Evolutionary conservation across 2,113 vertebrate species (phyloP), one percentile per base, ranked within the genome.

Genomic region (Coregonus clupeaformis): DNA sequence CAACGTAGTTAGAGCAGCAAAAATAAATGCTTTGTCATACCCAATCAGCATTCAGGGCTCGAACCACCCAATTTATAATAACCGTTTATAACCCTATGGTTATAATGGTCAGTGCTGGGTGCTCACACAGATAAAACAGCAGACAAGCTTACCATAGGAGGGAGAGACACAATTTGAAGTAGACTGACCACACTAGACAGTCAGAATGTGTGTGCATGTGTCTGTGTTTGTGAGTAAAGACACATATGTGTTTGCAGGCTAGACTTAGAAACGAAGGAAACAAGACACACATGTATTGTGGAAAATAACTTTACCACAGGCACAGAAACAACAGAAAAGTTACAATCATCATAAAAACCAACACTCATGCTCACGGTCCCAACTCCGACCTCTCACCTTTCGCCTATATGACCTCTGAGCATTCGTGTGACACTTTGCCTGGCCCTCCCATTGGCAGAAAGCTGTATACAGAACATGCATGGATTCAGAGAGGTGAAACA

Each of bases 251-350:
- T 67, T 62, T 20, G 36, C 20, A 73, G 32, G 20, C 49, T 24
- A 42, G 36, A 42, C 9, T 9, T 42, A 42, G 36, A 42, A 42
- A 55, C 60, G 63, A 70, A 77, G 30, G 42, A 16, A 22, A 68
- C n/a, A 42, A 20, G 20, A 30, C 14, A 9, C 65, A 42, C 16
- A 13, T n/a, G 18, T 67, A 67, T 20, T 68, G 12, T 14, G 78
- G 84, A 85, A 85, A 80, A 74, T 77, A 84, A 82, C 69, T 92
- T 89, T 92, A 91, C 89, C 89, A 78, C 80, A 89, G 69, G 75
- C 76, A 80, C 67, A 84, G 82, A 24, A 74, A 75, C 72, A 76
- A 71, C 71, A 84, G 47, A 66, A 72, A 62, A 62, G 70, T 62
- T 30, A 62, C 71, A 47, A 59, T 52, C 57, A 78, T 68, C 45